Evolutionary conservation across 2,797 vertebrate species (phyloP).

Genomic region (Acanthornis magna): DNA sequence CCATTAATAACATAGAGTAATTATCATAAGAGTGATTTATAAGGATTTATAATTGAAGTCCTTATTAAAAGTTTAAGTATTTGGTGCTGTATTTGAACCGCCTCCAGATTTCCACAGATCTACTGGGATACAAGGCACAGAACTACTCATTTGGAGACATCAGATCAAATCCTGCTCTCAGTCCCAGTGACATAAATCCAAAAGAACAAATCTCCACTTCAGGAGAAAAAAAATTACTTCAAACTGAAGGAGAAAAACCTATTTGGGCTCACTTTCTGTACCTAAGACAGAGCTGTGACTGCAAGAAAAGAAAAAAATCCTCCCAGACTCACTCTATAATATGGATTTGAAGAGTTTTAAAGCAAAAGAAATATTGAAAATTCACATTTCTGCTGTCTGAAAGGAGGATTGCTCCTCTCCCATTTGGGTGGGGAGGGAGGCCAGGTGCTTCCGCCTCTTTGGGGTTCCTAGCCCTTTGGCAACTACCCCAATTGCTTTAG

Average conservation of each 20-base stretch:
- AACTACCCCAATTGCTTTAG: neutral
- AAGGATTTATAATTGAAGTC: neutral
- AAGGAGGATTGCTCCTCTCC: neutral
- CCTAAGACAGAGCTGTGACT: neutral
- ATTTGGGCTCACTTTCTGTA: neutral
- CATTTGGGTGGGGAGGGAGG: neutral
- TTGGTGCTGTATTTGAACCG: neutral
- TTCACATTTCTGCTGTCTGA: neutral
- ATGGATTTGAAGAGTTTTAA: neutral
- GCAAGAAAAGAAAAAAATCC: neutral
- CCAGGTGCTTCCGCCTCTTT: fast-evolving
- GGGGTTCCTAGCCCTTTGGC: neutral
- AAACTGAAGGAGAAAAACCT: neutral
- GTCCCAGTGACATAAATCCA: neutral
- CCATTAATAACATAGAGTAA: neutral
- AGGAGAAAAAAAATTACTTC: neutral
- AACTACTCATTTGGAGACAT: neutral
- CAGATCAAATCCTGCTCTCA: neutral
- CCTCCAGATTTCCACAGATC: neutral
- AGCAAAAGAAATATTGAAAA: neutral
- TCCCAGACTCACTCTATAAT: neutral
- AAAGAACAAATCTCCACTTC: neutral
- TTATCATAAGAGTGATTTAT: neutral
- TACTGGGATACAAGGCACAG: neutral
- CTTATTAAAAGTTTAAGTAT: neutral